A percentile compares a stretch with the other conserved stretches of the same genome.
These are phyloP conservation scores for Scylla paramamosain DNA, from an alignment of 1,140 invertebrate genomes.

Conservation along the genomic window DNA sequence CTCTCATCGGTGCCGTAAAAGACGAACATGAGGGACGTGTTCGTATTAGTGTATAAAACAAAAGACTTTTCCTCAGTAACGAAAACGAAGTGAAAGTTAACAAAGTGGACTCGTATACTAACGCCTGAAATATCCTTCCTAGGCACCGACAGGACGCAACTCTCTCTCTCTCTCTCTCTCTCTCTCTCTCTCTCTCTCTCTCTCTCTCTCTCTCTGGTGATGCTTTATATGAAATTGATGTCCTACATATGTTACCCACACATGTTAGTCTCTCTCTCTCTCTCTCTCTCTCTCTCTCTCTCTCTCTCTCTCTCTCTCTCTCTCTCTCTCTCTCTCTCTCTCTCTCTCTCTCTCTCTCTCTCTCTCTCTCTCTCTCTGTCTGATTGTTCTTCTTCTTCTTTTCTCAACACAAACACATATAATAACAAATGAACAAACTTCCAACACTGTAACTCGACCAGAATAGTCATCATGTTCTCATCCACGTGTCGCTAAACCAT, in stretches of 20 bases:
- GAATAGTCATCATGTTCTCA: neutral
- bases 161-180: constrained; percentile 39
- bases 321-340: no score
- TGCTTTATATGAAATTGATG: neutral
- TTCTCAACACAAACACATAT: neutral
- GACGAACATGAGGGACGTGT: no score
- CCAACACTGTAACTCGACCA: neutral
- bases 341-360: no score
- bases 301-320: no score
- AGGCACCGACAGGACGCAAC: no score
- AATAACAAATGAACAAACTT: neutral
- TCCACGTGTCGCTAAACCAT: neutral
- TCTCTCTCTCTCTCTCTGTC: no score
- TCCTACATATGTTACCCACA: neutral
- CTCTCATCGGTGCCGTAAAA: neutral
- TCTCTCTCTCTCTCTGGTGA: no score
- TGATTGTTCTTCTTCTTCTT: neutral
- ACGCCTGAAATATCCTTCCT: neutral
- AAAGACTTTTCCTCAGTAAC: neutral
- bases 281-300: constrained; percentile 6
- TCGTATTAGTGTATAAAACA: neutral
- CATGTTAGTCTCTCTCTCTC: constrained; percentile 29
- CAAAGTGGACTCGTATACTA: neutral
- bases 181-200: constrained; percentile 41
- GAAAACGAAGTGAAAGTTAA: neutral